Base-by-base conservation (phyloP, 2,113 vertebrate species). In the Sclerurus mexicanus region DNA sequence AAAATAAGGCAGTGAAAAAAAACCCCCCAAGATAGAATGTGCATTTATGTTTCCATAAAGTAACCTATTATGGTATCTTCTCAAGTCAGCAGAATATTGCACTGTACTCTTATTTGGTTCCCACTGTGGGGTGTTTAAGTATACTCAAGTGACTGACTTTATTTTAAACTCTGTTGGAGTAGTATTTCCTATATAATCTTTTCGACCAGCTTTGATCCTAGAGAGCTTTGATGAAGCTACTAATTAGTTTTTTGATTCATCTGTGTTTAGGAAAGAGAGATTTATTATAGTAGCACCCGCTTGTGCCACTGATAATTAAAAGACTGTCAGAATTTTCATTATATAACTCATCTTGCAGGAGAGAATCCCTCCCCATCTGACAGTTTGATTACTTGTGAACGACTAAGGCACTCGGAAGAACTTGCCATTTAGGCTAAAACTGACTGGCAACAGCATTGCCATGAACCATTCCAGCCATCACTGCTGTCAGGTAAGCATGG, bases 191-290 rank as follows among this genome's bases (percentile, higher is more conserved):
- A 1, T 56, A 73, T 92, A 89, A 89, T 95, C 72, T 96, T 95
- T 95, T 91, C 95, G 74, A 92, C 93, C 75, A 92, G 91, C 90
- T 97, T 91, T 96, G 93, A 92, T 96, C 84, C 90, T 84, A 35
- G 71, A 84, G 77, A 88, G 79, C 86, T 94, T 91, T 96, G 93
- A 96, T 95, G 92, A 97, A 97, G 90, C 75, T 94, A 80, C 84
- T 96, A 95, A 96, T 96, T 95, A 95, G 85, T 49, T 96, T 96
- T 96, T 90, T 95, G 79, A 95, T 90, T 96, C 68, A 84, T 91
- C 90, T 88, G 44, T 95, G 76, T 97, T 96, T 91, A 94, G 85
- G 66, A 92, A 86, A 79, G 80, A 87, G 62, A 94, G 90, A 95
- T 97, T 96, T 96, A 95, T 95, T 94, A 87, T 58, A 87, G 58